Base-by-base conservation (phyloP, 2,113 vertebrate species). In the Hymenochirus boettgeri region DNA sequence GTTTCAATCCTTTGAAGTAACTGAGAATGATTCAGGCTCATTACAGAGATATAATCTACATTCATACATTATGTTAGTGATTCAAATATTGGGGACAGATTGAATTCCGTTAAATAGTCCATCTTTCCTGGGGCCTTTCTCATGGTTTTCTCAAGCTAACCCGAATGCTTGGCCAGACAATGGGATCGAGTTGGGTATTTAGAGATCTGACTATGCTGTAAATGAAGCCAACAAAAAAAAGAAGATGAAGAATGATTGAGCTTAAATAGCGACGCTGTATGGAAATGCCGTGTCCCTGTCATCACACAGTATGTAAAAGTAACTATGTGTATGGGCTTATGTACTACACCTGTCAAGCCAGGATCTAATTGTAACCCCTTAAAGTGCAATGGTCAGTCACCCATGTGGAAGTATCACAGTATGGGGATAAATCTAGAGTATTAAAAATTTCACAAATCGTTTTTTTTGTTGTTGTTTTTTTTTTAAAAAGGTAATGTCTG, bases 31-130 rank as follows among this genome's bases (percentile, higher is more conserved):
- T 86, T 92, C 89, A 85, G 90, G 86, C 88, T 93, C 89, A 92
- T 93, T 92, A 92, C 84, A 85, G 88, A 91, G 91, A 93, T 93
- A 93, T 85, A 88, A 93, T 93, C 91, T 93, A 92, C 91, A 92
- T 90, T 93, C 90, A 92, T 90, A 93, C 92, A 91, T 93, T 92
- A 93, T 92, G 91, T 93, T 93, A 90, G 89, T 83, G 91, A 92
- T 91, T 91, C 88, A 85, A 87, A 92, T 93, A 91, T 93, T 90
- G 89, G 89, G 90, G 92, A 91, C 85, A 90, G 90, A 93, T 92
- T 92, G 88, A 90, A 91, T 93, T 93, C 89, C 82, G 82, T 93
- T 93, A 91, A 93, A 92, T 91, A 90, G 91, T 86, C 87, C 88
- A 89, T 92, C 91, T 89, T 88, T 89, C 85, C 88, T 83, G 79